Evolutionary conservation across 2,797 vertebrate species (phyloP).

Genomic region (Odontamblyopus lacepedii): DNA sequence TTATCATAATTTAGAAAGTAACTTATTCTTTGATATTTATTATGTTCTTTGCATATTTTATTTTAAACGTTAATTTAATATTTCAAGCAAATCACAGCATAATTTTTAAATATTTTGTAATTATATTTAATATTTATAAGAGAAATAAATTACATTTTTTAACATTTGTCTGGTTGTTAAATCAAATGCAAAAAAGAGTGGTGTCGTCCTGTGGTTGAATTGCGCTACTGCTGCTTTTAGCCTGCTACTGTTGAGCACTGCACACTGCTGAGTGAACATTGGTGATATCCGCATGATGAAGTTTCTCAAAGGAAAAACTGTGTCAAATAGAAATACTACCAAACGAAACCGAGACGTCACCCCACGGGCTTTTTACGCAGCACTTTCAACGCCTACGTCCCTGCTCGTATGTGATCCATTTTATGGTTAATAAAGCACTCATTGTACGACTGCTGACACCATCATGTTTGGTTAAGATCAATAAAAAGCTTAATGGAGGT

Average conservation of each 20-base stretch:
- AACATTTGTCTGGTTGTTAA: background rate
- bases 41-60: constrained; percentile 15
- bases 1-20: constrained; percentile 33
- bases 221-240: accelerated
- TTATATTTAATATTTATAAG: constrained; percentile 33
- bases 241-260: background rate
- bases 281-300: background rate
- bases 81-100: constrained; percentile 9
- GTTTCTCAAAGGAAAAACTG: constrained; percentile 12
- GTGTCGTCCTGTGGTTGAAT: constrained; percentile 39
- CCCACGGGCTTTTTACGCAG: background rate
- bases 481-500: background rate
- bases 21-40: constrained; percentile 56
- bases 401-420: background rate
- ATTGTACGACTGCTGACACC: background rate
- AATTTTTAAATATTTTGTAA: constrained; percentile 26
- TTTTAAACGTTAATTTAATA: constrained; percentile 36
- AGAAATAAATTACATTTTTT: background rate
- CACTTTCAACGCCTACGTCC: background rate
- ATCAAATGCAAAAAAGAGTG: background rate
- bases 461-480: background rate
- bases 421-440: background rate
- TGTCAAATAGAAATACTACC: background rate
- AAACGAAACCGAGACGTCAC: constrained; percentile 26
- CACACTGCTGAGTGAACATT: background rate